Base-by-base conservation (phyloP, 2,888 invertebrate genomes). In the Hirudinaria manillensis region DNA sequence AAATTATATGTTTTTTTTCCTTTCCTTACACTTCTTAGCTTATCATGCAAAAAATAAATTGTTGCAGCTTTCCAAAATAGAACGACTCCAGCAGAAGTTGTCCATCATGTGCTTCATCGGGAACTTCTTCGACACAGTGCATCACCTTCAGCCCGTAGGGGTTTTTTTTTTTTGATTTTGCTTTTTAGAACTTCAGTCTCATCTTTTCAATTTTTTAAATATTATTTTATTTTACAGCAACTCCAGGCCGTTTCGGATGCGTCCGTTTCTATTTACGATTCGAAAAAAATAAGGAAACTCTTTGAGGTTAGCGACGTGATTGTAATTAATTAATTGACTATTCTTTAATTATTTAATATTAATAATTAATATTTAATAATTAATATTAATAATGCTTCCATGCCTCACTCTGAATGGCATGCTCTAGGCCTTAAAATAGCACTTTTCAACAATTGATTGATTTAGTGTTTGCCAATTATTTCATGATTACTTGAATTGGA, bases 41-140 rank as follows among this genome's bases (percentile, higher is more conserved):
- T 45, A 45, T 45, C 16, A 45, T 16, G 10, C 16, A 16, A 45
- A 16, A 10, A 45, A 45, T 45, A 10, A 45, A 45, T 45, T 4
- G 13, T 7, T 61, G 1, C 10, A 61, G 61, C 61, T 61, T 19
- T 61, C 61, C 1, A 93, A 92, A 88, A 93, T 98, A 19, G 98
- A 99, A 84, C 88, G 98, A 81, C 91, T 98, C 83, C 90, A 93
- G 0, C 93, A 93, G 2, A 98, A 99, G 84, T 86, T 99, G 68
- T 90, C 92, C 53, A 94, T 99, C 77, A 98, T 99, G 95, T 85
- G 91, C 83, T 98, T 97, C 84, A 96, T 99, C 89, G 95, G 95
- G 72, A 97, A 95, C 85, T 99, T 96, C 88, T 92, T 92, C 83
- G 98, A 99, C 84, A 94, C 92, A 83, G 88, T 94, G 51, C 93